Evolutionary conservation across 2,888 invertebrate genomes (phyloP), one percentile per base, ranked within the genome.

Genomic region (Buathra laborator): DNA sequence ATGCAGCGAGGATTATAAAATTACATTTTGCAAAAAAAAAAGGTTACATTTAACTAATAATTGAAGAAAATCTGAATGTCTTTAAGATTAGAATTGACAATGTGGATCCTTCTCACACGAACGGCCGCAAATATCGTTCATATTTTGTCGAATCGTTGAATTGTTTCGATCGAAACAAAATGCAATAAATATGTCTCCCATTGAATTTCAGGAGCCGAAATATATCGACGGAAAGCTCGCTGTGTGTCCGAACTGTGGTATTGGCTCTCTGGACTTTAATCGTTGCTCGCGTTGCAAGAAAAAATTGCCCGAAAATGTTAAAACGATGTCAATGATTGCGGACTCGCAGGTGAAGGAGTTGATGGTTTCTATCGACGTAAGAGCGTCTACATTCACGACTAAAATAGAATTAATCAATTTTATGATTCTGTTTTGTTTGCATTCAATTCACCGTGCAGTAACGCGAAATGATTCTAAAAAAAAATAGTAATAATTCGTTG

Each of bases 221-320:
- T 95, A 95, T 86, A 95, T 97, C 44, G 96, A 96, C 51, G 97
- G 97, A 72, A 96, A 96, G 94, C 94, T 97, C 87, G 97, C 97
- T 7, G 95, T 98, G 1, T 98, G 98, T 94, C 95, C 96, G 86
- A 95, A 95, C 87, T 98, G 98, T 93, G 98, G 98, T 19, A 96
- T 96, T 91, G 95, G 96, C 66, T 97, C 97, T 74, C 95, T 95
- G 89, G 97, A 98, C 93, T 97, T 98, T 93, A 96, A 96, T 89
- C 96, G 96, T 85, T 98, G 98, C 94, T 96, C 97, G 94, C 93
- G 95, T 88, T 97, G 97, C 94, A 96, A 95, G 92, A 95, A 96
- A 90, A 95, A 96, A 91, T 95, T 97, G 89, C 95, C 96, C 0
- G 96, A 97, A 85, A 96, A 97, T 90, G 97, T 97, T 44, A 97